Conservation (phyloP, 2,888 invertebrate species). For the Hirtodrosophila trivittata region DNA sequence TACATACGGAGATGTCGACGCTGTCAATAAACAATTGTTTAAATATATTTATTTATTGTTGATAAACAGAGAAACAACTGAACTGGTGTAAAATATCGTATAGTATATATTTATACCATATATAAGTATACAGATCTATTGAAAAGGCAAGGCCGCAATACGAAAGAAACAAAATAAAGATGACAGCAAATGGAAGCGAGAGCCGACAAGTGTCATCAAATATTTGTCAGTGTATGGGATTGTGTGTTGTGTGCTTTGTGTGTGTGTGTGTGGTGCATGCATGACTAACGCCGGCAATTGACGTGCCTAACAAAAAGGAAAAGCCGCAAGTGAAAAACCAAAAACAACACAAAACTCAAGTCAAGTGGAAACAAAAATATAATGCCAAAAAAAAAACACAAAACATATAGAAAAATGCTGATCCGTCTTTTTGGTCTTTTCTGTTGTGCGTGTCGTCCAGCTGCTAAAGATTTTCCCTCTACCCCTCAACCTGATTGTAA, state of each 20-base stretch:
- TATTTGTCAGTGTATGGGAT: constrained; percentile 66
- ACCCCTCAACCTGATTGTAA: constrained; percentile 39
- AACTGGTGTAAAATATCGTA: constrained; percentile 33
- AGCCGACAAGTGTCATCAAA: constrained; percentile 78
- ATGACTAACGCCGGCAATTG: constrained; percentile 76
- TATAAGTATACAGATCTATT: constrained; percentile 25
- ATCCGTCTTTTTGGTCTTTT: constrained; percentile 33
- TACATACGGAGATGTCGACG: constrained; percentile 47
- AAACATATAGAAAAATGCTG: constrained; percentile 51
- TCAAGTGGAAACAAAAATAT: constrained; percentile 75
- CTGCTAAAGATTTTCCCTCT: constrained; percentile 31
- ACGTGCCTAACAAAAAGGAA: constrained; percentile 67
- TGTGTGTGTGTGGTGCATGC: constrained; percentile 64
- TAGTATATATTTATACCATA: constrained; percentile 17
- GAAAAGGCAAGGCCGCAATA: constrained; percentile 42
- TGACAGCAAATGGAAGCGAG: constrained; percentile 60
- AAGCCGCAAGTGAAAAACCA: constrained; percentile 74
- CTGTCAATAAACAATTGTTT: constrained; percentile 71
- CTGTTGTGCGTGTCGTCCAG: constrained; percentile 56
- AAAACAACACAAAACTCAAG: constrained; percentile 68
- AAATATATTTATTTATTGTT: constrained; percentile 60
- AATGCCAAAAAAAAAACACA: constrained; percentile 59
- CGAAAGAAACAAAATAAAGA: constrained; percentile 43
- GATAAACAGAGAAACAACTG: constrained; percentile 35
- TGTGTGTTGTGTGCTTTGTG: constrained; percentile 13